Percentiles rank a stretch among this genome's conserved stretches.
phyloP scores from a whole-genome alignment of 2,888 invertebrate genomes.

The Acrobeloides nanus region DNA sequence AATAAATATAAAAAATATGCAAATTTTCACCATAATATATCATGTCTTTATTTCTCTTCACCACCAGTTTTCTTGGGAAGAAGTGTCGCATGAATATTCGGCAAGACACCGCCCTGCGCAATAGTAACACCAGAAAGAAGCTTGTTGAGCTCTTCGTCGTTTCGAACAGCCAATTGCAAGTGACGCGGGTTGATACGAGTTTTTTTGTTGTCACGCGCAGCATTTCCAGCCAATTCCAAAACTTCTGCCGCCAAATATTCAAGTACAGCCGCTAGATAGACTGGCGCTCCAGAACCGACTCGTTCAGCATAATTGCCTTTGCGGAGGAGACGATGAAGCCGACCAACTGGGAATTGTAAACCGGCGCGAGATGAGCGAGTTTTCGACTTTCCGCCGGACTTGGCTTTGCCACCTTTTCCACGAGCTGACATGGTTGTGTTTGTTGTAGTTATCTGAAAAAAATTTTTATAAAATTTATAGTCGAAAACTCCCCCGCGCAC shows the following conservation, averaged over 20 bases:
- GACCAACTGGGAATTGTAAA: conserved; percentile 51
- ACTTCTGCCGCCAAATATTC: conserved; percentile 49
- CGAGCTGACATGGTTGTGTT: conserved; percentile 79
- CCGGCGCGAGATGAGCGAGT: conserved; percentile 49
- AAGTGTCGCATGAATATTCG: conserved; percentile 50
- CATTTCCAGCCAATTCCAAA: conserved; percentile 57
- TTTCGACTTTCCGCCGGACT: conserved; percentile 28
- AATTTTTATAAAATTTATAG: too few relatives aligned
- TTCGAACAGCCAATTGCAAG: conserved; percentile 45
- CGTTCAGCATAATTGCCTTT: conserved; percentile 47
- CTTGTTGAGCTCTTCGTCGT: conserved; percentile 52
- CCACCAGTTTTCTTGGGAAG: conserved; percentile 53
- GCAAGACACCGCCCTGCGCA: conserved; percentile 73
- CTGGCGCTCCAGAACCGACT: conserved; percentile 47
- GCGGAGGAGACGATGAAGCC: conserved; percentile 49
- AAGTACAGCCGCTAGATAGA: conserved; percentile 46
- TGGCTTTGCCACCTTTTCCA: conserved; percentile 65
- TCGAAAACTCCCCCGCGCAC: too few relatives aligned
- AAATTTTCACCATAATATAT: too few relatives aligned
- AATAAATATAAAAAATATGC: too few relatives aligned
- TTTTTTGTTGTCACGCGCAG: conserved; percentile 59
- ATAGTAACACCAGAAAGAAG: conserved; percentile 64
- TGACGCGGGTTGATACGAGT: conserved; percentile 57
- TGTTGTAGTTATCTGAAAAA: too few relatives aligned
- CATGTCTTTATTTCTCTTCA: too few relatives aligned